Conservation (phyloP, 2,888 invertebrate genomes). For the Serripes groenlandicus region DNA sequence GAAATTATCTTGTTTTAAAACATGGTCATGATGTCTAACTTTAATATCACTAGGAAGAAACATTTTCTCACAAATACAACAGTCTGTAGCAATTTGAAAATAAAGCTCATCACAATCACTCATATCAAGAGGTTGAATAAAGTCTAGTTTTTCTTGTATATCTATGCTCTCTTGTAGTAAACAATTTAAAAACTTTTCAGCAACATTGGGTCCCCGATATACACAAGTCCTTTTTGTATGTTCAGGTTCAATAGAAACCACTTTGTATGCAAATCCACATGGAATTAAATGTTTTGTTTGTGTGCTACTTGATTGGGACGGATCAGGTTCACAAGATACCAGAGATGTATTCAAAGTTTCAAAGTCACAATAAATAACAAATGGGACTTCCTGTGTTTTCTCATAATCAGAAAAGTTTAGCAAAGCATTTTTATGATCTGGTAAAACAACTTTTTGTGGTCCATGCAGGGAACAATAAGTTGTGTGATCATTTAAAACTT, state of each 20-base stretch:
- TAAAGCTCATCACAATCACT: not conserved
- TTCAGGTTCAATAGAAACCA: constrained; percentile 11
- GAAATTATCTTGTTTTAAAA: constrained; percentile 28
- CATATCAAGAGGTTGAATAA: constrained; percentile 32
- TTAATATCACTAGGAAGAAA: not conserved
- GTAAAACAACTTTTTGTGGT: constrained; percentile 51
- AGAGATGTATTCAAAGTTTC: constrained; percentile 51
- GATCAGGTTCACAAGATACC: constrained; percentile 21
- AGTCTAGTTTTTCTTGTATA: constrained; percentile 34
- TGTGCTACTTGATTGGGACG: not conserved
- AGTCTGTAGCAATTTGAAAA: constrained; percentile 55
- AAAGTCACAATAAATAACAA: constrained; percentile 60
- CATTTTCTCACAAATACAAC: constrained; percentile 6
- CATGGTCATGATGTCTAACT: constrained; percentile 49
- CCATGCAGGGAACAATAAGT: constrained; percentile 44
- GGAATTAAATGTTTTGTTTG: not conserved
- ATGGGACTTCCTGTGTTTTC: constrained; percentile 48
- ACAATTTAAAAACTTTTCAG: not conserved
- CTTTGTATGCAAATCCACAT: constrained; percentile 30
- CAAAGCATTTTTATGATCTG: constrained; percentile 29
- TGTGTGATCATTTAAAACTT: constrained; percentile 41
- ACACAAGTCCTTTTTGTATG: constrained; percentile 17
- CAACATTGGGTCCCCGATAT: constrained; percentile 5
- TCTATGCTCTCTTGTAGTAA: constrained; percentile 29
- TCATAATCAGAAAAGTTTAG: constrained; percentile 51